phyloP scores from a whole-genome alignment of 2,113 vertebrate species.

The Salvelinus fontinalis region DNA sequence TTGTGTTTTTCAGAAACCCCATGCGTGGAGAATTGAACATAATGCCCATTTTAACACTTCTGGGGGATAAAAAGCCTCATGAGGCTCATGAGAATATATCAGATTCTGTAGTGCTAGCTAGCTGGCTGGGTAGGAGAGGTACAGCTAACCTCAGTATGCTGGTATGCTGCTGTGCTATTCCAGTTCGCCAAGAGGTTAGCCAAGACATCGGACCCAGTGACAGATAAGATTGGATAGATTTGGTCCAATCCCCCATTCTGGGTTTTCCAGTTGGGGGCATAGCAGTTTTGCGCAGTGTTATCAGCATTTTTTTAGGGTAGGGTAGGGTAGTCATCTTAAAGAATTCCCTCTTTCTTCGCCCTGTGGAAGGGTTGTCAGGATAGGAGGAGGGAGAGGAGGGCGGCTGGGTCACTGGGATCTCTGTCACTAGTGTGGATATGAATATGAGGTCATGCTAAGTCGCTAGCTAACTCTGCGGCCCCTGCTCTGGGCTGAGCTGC shows the following conservation, averaged over 20 bases:
- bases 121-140: conserved; percentile 21
- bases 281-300: background rate
- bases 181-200: conserved; percentile 55
- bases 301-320: conserved; percentile 19
- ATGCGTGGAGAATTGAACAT: conserved; percentile 8
- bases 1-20: background rate
- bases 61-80: conserved; percentile 29
- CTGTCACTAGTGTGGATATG: conserved; percentile 16
- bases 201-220: conserved; percentile 20
- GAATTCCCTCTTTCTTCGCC: conserved; percentile 33
- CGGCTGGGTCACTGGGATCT: conserved; percentile 31
- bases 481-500: conserved; percentile 19
- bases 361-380: conserved; percentile 26
- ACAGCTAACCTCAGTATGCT: conserved; percentile 55
- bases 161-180: conserved; percentile 26
- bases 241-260: too few species aligned
- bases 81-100: conserved; percentile 52
- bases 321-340: conserved; percentile 28
- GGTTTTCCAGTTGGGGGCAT: background rate
- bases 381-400: background rate
- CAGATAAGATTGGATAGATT: background rate
- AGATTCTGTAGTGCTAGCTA: conserved; percentile 24
- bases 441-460: conserved; percentile 54
- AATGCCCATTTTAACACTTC: conserved; percentile 36
- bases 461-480: conserved; percentile 12